Evolutionary conservation across 2,888 invertebrate genomes (phyloP).

Genomic region (Caenorhabditis sp.): DNA sequence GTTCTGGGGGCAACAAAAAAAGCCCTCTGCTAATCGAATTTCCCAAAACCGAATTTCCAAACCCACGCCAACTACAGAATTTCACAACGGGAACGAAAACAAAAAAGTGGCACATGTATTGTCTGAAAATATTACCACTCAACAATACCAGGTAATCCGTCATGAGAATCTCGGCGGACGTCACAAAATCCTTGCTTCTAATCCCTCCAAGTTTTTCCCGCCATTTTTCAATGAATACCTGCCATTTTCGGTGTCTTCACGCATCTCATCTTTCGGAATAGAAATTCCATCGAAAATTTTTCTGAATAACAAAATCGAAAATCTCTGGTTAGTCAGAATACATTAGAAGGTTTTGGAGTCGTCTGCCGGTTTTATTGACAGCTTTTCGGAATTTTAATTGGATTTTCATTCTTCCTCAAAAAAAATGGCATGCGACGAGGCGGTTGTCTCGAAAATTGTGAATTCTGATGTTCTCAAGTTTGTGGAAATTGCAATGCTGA

Average conservation of each 20-base stretch:
- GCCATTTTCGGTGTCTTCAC: constrained; percentile 1
- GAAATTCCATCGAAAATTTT: neutral
- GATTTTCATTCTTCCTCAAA: neutral
- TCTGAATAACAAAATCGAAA: constrained; percentile 3
- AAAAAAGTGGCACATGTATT: constrained; percentile 11
- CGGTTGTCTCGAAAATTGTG: constrained; percentile 5
- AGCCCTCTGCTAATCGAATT: neutral
- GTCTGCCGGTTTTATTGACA: neutral
- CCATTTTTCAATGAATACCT: neutral
- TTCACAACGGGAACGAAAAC: no score
- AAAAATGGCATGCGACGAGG: constrained; percentile 19
- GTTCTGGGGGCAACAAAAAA: neutral
- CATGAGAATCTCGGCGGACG: neutral
- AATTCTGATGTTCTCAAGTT: neutral
- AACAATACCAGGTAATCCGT: neutral
- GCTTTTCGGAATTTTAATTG: no score
- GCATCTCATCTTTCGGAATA: neutral
- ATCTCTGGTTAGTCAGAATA: neutral
- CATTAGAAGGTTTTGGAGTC: neutral
- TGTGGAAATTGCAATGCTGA: constrained; percentile 7
- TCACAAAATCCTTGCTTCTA: neutral
- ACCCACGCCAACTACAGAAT: neutral
- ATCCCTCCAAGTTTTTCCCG: neutral
- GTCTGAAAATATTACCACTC: neutral
- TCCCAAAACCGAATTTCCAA: neutral